Conservation (phyloP, 1,140 invertebrate species). For the Anadara kagoshimensis region DNA sequence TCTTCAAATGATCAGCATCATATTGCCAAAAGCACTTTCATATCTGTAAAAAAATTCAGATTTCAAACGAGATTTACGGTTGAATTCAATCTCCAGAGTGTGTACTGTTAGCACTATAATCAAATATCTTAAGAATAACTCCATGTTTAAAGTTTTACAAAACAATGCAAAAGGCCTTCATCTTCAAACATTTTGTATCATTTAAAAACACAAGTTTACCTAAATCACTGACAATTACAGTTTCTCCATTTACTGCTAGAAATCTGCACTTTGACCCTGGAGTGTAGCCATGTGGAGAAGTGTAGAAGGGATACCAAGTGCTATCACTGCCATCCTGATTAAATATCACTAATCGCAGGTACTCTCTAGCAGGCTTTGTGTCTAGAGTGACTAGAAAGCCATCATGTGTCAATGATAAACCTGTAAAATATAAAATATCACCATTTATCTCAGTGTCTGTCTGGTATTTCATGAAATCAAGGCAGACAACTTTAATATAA, state of each 20-base stretch:
- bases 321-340: slow-evolving; percentile 33
- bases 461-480: neutral
- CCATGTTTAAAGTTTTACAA: neutral
- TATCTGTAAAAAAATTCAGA: too few relatives aligned
- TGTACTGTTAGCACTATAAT: too few relatives aligned
- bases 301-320: slow-evolving; percentile 15
- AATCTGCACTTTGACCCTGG: slow-evolving; percentile 48
- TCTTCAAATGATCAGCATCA: too few relatives aligned
- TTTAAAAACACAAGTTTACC: slow-evolving; percentile 32
- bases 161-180: too few relatives aligned
- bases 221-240: slow-evolving; percentile 53
- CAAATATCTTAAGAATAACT: too few relatives aligned
- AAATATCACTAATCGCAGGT: slow-evolving; percentile 33
- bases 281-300: slow-evolving; percentile 8
- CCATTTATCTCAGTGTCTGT: neutral
- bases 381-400: slow-evolving; percentile 46
- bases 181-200: too few relatives aligned
- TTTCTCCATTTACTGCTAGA: slow-evolving; percentile 34
- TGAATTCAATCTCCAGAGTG: too few relatives aligned
- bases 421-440: slow-evolving; percentile 25
- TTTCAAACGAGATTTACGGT: too few relatives aligned
- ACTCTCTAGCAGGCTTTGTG: slow-evolving; percentile 10
- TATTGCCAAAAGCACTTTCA: too few relatives aligned
- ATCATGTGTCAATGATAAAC: slow-evolving; percentile 44
- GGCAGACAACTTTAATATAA: too few relatives aligned